phyloP scores from a whole-genome alignment of 2,113 vertebrate species.

The Sula dactylatra region DNA sequence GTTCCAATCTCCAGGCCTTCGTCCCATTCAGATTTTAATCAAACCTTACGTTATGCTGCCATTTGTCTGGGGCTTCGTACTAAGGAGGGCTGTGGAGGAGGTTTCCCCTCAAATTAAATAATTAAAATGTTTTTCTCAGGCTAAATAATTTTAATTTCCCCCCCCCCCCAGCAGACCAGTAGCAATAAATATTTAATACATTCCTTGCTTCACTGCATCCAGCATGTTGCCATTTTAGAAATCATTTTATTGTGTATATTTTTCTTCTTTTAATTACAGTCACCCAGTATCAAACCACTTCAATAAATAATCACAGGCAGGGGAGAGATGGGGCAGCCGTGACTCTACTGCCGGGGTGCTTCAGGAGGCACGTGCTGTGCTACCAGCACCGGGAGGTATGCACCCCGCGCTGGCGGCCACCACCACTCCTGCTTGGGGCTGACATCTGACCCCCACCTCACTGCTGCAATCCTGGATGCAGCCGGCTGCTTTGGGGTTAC shows the following conservation, averaged over 20 bases:
- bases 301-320: constrained; percentile 56
- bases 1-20: background rate
- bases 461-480: background rate
- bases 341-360: background rate
- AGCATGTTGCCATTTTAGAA: background rate
- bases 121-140: constrained; percentile 56
- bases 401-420: background rate
- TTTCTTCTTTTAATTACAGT: constrained; percentile 67
- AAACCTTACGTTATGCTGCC: background rate
- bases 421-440: background rate
- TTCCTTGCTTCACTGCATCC: constrained; percentile 4
- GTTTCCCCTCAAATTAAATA: constrained; percentile 55
- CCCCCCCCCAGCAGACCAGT: background rate
- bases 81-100: constrained; percentile 11
- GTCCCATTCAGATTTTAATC: constrained; percentile 20
- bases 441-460: no score
- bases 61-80: background rate
- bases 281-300: background rate
- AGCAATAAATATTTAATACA: constrained; percentile 43
- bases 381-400: background rate
- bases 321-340: background rate
- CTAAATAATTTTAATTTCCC: background rate
- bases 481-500: background rate
- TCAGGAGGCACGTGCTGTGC: background rate
- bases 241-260: constrained; percentile 49